Conservation (phyloP, 2,113 vertebrate species). For the Ivindomyrus marchei region DNA sequence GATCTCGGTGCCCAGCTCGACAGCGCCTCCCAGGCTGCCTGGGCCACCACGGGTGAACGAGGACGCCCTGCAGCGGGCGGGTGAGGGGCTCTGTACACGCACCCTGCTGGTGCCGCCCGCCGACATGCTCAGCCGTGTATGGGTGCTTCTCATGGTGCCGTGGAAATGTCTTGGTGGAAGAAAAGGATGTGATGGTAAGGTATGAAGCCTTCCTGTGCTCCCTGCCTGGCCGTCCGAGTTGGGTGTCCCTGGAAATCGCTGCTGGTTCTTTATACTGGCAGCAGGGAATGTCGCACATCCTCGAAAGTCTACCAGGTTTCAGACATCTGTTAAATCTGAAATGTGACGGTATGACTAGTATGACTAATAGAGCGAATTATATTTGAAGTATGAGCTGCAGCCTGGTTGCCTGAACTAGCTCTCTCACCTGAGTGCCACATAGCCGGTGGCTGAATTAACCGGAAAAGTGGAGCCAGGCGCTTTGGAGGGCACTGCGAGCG, state of each 20-base stretch:
- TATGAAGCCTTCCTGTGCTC: background rate
- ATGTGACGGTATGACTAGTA: constrained; percentile 45
- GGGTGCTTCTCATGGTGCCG: constrained; percentile 59
- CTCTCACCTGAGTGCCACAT: constrained; percentile 54
- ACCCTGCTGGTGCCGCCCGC: constrained; percentile 53
- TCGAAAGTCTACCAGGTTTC: constrained; percentile 49
- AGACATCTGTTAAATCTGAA: constrained; percentile 58
- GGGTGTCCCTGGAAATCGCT: constrained; percentile 24
- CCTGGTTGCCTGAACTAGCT: constrained; percentile 31
- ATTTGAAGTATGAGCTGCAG: constrained; percentile 40
- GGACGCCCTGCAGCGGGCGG: constrained; percentile 51
- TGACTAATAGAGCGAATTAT: constrained; percentile 33
- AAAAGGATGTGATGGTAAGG: background rate
- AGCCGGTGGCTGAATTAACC: background rate
- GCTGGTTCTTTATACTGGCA: constrained; percentile 50
- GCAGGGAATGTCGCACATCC: constrained; percentile 55
- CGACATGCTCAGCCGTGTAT: constrained; percentile 59
- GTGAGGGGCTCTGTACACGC: constrained; percentile 59
- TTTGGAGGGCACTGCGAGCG: background rate
- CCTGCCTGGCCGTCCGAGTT: constrained; percentile 19
- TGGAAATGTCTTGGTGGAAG: background rate
- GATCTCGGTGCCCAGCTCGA: constrained; percentile 52
- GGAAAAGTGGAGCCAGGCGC: background rate
- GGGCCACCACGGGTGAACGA: constrained; percentile 46
- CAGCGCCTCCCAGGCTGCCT: constrained; percentile 36